phyloP scores from a whole-genome alignment of 1,140 invertebrate genomes.

The Drosophila aff. region DNA sequence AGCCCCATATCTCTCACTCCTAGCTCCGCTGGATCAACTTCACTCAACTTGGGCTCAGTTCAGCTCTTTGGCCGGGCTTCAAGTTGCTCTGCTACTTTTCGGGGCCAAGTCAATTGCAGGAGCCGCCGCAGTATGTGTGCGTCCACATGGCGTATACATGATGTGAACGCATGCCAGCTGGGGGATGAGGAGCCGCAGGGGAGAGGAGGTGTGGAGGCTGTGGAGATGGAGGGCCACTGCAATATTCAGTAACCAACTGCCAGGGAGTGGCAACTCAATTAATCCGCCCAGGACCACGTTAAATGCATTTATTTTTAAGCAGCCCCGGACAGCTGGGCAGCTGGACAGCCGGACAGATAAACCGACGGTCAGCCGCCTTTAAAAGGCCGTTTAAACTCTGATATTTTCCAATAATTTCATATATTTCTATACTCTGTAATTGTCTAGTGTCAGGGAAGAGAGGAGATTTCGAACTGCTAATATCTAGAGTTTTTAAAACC shows the following conservation, averaged over 20 bases:
- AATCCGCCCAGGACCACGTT: slow-evolving; percentile 58
- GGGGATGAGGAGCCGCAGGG: neutral
- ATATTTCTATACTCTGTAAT: slow-evolving; percentile 6
- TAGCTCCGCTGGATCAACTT: slow-evolving; percentile 16
- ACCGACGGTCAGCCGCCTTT: neutral
- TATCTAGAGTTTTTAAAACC: neutral
- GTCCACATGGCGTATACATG: slow-evolving; percentile 46
- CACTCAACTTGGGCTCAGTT: slow-evolving; percentile 20
- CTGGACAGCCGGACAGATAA: neutral
- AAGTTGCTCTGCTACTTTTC: slow-evolving; percentile 36
- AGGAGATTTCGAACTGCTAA: neutral
- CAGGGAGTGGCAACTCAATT: slow-evolving; percentile 68
- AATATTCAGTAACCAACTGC: slow-evolving; percentile 46
- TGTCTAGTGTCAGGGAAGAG: neutral
- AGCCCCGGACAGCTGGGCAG: neutral
- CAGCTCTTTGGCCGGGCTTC: slow-evolving; percentile 21
- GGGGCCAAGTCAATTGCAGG: slow-evolving; percentile 29
- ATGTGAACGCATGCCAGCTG: slow-evolving; percentile 23
- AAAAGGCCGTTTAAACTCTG: slow-evolving; percentile 17
- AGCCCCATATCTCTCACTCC: neutral
- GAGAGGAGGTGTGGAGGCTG: neutral
- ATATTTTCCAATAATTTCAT: neutral
- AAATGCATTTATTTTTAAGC: slow-evolving; percentile 53
- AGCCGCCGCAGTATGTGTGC: neutral
- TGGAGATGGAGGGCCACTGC: slow-evolving; percentile 17